Evolutionary conservation across 2,888 invertebrate genomes (phyloP).

Genomic region (Plusia festucae): DNA sequence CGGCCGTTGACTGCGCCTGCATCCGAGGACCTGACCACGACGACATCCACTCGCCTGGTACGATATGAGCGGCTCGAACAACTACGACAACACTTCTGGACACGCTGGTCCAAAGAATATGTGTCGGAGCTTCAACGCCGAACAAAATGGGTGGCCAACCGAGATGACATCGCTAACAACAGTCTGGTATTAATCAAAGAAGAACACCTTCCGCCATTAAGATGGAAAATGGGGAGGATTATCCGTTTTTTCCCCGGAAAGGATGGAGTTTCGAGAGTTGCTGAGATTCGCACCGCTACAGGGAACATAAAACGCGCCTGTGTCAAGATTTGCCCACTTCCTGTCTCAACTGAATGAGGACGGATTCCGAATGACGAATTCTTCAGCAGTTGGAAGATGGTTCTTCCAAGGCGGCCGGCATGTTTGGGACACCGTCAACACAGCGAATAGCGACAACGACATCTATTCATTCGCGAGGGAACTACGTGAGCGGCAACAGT

Average conservation of each 20-base stretch:
- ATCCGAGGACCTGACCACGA: slow-evolving; percentile 3
- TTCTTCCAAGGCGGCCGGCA: no score
- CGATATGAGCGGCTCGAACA: slow-evolving; percentile 15
- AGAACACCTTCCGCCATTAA: slow-evolving; percentile 4
- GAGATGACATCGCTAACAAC: neutral
- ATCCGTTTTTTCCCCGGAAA: slow-evolving; percentile 7
- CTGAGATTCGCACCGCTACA: slow-evolving; percentile 4
- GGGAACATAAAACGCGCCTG: slow-evolving; percentile 24
- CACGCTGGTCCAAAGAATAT: no score
- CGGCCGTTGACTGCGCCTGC: slow-evolving; percentile 16
- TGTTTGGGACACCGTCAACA: no score
- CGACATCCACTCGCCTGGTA: neutral
- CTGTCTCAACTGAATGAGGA: no score
- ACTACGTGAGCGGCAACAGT: no score
- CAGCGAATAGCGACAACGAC: no score
- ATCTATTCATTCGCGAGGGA: no score
- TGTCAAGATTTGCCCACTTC: slow-evolving; percentile 28
- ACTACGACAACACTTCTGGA: slow-evolving; percentile 13
- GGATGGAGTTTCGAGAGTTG: slow-evolving; percentile 12
- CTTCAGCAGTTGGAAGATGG: no score
- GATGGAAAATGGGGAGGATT: slow-evolving; percentile 12
- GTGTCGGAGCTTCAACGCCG: slow-evolving; percentile 8
- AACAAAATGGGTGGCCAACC: neutral
- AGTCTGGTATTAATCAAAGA: slow-evolving; percentile 2
- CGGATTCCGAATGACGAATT: no score